Evolutionary conservation across 2,797 vertebrate species (phyloP).

Genomic region (Percopsis omiscomaycus): DNA sequence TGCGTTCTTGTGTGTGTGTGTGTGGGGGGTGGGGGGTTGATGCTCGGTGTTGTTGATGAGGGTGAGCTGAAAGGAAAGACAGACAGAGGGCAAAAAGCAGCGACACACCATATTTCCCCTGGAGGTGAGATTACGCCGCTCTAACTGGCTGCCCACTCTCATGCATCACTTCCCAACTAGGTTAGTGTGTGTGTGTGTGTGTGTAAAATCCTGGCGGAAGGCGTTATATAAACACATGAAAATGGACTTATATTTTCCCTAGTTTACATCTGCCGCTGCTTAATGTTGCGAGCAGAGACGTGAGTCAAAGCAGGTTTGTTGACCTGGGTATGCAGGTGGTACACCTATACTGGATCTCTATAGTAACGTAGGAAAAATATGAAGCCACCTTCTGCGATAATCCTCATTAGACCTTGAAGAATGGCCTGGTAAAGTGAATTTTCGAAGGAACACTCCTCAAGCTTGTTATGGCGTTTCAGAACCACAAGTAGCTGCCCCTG

Average conservation of each 20-base stretch:
- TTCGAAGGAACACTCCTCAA: too few species aligned
- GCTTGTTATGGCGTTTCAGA: neutral
- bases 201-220: neutral
- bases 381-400: neutral
- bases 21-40: conserved; percentile 7
- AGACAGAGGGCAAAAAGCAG: conserved; percentile 43
- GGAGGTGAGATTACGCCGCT: conserved; percentile 43
- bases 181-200: conserved; percentile 50
- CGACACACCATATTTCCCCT: conserved; percentile 47
- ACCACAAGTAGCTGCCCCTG: neutral
- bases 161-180: conserved; percentile 77
- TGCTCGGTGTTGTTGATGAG: conserved; percentile 10
- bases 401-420: neutral
- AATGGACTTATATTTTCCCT: conserved; percentile 7
- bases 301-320: too few species aligned
- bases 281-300: neutral
- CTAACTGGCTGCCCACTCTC: conserved; percentile 38
- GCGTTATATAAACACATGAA: too few species aligned
- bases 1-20: conserved; percentile 4
- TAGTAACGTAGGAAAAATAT: too few species aligned
- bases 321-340: neutral
- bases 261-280: conserved; percentile 7
- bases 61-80: conserved; percentile 34
- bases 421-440: neutral
- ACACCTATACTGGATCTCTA: too few species aligned